These are phyloP conservation scores for Cyprichromis sp. DNA, from an alignment of 2,113 vertebrate genomes.

Conservation along the genomic window DNA sequence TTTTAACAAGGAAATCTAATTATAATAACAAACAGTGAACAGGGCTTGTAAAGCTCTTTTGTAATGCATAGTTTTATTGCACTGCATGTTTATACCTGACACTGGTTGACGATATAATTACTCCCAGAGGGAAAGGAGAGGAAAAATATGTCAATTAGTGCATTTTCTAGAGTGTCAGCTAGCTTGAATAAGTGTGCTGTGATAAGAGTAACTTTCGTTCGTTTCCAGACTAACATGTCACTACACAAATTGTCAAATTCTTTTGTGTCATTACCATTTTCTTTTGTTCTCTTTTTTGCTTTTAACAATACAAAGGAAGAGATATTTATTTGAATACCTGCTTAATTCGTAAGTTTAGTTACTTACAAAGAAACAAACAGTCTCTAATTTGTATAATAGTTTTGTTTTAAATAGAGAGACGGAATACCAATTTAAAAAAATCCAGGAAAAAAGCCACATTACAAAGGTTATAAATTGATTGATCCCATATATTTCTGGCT, in stretches of 20 bases:
- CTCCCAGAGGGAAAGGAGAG: slow-evolving; percentile 13
- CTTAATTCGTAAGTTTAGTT: not conserved
- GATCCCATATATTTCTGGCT: not conserved
- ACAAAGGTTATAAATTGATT: not conserved
- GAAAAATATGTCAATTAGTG: slow-evolving; percentile 50
- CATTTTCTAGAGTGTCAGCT: slow-evolving; percentile 25
- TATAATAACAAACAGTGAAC: not conserved
- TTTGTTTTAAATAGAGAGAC: not conserved
- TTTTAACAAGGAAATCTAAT: not conserved
- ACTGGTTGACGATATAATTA: slow-evolving; percentile 39
- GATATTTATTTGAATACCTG: not conserved
- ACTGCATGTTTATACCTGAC: slow-evolving; percentile 32
- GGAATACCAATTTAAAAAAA: not conserved
- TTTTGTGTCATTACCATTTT: not conserved
- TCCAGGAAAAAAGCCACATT: not conserved
- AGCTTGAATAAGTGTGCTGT: slow-evolving; percentile 11
- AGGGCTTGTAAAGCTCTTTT: slow-evolving; percentile 10
- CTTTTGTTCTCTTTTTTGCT: not conserved
- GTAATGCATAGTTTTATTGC: slow-evolving; percentile 7
- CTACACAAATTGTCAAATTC: not conserved
- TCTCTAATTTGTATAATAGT: not conserved
- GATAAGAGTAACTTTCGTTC: not conserved
- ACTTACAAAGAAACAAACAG: not conserved
- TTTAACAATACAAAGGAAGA: not conserved
- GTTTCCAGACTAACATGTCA: not conserved